Percentiles rank a stretch among this genome's conserved stretches.
phyloP scores from a whole-genome alignment of 2,888 invertebrate species.

The Ormyrus thymus region DNA sequence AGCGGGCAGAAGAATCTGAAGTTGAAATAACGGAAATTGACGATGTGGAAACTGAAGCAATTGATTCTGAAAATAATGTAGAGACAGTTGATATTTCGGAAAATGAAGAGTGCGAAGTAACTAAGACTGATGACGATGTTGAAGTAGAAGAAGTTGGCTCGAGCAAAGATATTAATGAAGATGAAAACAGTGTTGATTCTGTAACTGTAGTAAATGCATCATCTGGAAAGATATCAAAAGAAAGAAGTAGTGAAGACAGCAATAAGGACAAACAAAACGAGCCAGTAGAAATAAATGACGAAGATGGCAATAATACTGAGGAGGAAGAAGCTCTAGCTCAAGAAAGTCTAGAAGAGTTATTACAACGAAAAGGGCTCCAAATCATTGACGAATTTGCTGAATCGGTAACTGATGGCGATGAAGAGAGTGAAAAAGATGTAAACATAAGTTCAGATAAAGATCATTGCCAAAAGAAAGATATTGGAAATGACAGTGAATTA shows the following conservation, averaged over 20 bases:
- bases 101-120: constrained; percentile 5
- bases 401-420: constrained; percentile 48
- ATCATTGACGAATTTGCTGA: constrained; percentile 57
- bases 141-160: constrained; percentile 34
- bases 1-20: constrained; percentile 34
- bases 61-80: not conserved
- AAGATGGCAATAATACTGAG: constrained; percentile 43
- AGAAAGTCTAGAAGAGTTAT: constrained; percentile 56
- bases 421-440: constrained; percentile 47
- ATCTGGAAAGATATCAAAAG: not conserved
- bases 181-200: constrained; percentile 15
- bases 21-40: constrained; percentile 39
- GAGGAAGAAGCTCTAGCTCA: constrained; percentile 48
- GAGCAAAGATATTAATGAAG: not conserved
- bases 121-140: constrained; percentile 7
- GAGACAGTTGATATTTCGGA: constrained; percentile 30
- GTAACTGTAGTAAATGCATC: constrained; percentile 21
- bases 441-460: constrained; percentile 43
- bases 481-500: constrained; percentile 11
- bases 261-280: not conserved
- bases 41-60: constrained; percentile 7
- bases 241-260: constrained; percentile 17
- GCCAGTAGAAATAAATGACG: not conserved
- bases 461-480: constrained; percentile 1
- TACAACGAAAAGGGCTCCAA: constrained; percentile 56